These are phyloP conservation scores for Latrodectus elegans DNA, from an alignment of 2,888 invertebrate genomes.

Conservation along the genomic window DNA sequence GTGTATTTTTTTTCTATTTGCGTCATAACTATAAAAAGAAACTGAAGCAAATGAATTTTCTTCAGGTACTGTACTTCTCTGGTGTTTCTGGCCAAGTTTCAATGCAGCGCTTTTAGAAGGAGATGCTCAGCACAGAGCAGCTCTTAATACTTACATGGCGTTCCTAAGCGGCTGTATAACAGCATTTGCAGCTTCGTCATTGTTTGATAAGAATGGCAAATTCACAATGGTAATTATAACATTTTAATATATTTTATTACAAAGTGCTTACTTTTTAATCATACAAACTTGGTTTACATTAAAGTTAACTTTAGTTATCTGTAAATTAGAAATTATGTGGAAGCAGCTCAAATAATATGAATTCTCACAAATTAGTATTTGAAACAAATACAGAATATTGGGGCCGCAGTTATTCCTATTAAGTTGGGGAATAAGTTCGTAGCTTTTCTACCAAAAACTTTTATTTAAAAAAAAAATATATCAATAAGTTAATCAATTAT, in stretches of 20 bases:
- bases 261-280: neutral
- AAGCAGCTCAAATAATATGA: no score
- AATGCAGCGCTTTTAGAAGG: slow-evolving; percentile 84
- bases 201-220: slow-evolving; percentile 83
- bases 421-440: no score
- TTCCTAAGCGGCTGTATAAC: slow-evolving; percentile 87
- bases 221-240: slow-evolving; percentile 83
- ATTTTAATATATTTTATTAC: neutral
- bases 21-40: no score
- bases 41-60: neutral
- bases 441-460: no score
- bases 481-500: no score
- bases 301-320: no score
- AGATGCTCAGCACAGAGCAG: slow-evolving; percentile 86
- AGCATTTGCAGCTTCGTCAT: slow-evolving; percentile 87
- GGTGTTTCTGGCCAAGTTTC: slow-evolving; percentile 98
- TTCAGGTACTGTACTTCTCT: slow-evolving; percentile 91
- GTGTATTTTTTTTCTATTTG: no score
- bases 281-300: neutral
- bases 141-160: slow-evolving; percentile 94
- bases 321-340: no score
- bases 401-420: no score
- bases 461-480: no score
- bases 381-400: no score
- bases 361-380: no score